Conservation (phyloP, 1,140 invertebrate genomes). For the Cepaea nemoralis region DNA sequence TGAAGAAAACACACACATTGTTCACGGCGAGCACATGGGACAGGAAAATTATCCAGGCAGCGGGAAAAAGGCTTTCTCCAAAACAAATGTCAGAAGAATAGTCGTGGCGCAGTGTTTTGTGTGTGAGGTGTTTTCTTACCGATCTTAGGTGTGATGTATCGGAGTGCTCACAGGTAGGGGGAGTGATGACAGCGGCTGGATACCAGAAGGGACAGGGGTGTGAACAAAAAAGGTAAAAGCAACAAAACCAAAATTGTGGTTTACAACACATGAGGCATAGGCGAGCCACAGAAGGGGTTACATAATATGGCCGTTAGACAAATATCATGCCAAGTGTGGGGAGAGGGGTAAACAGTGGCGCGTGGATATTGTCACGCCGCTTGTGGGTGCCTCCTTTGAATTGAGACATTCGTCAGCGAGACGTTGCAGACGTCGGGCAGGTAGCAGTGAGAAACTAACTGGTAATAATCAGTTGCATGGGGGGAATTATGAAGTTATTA, state of each 20-base stretch:
- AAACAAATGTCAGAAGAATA: neutral
- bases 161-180: neutral
- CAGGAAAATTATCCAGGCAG: neutral
- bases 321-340: neutral
- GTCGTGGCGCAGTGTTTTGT: neutral
- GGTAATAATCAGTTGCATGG: too few relatives aligned
- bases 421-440: too few relatives aligned
- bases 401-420: too few relatives aligned
- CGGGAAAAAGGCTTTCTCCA: neutral
- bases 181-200: neutral
- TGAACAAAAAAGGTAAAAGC: neutral
- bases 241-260: neutral
- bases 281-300: neutral
- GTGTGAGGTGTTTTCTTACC: neutral
- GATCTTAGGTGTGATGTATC: neutral
- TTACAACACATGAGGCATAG: neutral
- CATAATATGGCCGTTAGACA: neutral
- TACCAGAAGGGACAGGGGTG: conserved; percentile 1
- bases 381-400: too few relatives aligned
- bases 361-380: too few relatives aligned
- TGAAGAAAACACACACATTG: neutral
- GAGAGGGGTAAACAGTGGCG: neutral
- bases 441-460: too few relatives aligned
- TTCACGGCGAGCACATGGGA: neutral
- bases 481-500: too few relatives aligned